A percentile compares a stretch with the other conserved stretches of the same genome.
phyloP scores from a whole-genome alignment of 1,140 invertebrate species.

The Vanessa tameamea region DNA sequence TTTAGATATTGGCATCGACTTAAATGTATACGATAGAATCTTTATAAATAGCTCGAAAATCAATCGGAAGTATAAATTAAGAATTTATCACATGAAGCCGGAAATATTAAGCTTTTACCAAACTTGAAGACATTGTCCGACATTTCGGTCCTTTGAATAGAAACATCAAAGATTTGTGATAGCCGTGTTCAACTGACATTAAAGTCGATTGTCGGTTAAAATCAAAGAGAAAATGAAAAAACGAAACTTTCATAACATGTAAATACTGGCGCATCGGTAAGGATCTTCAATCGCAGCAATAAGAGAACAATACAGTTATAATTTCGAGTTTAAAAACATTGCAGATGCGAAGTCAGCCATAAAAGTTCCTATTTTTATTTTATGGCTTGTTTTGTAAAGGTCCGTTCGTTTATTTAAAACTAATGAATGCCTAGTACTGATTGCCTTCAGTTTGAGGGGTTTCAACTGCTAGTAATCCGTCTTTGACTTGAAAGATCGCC shows the following conservation, averaged over 20 bases:
- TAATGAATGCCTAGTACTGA: constrained; percentile 45
- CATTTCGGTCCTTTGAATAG: constrained; percentile 12
- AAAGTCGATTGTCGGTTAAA: background rate
- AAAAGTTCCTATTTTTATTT: constrained; percentile 62
- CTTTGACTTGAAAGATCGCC: constrained; percentile 52
- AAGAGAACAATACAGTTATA: constrained; percentile 50
- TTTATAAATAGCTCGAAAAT: background rate
- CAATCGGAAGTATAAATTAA: constrained; percentile 16
- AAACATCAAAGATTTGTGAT: constrained; percentile 8
- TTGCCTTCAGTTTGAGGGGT: constrained; percentile 41
- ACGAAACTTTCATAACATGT: background rate
- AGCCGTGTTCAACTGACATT: background rate
- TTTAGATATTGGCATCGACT: background rate
- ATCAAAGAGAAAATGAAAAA: background rate
- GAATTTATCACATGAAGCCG: constrained; percentile 23
- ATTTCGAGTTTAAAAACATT: constrained; percentile 44
- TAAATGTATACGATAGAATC: background rate
- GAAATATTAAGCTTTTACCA: constrained; percentile 22
- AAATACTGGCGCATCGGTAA: constrained; percentile 2
- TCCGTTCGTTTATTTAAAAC: constrained; percentile 39
- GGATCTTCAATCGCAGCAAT: constrained; percentile 29
- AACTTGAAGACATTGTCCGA: constrained; percentile 9
- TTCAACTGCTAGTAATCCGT: constrained; percentile 47
- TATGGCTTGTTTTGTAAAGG: constrained; percentile 48
- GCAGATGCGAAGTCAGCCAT: constrained; percentile 50